A percentile compares a stretch with the other conserved stretches of the same genome.
phyloP scores from a whole-genome alignment of 2,888 invertebrate species.

The Polydrusus cervinus region DNA sequence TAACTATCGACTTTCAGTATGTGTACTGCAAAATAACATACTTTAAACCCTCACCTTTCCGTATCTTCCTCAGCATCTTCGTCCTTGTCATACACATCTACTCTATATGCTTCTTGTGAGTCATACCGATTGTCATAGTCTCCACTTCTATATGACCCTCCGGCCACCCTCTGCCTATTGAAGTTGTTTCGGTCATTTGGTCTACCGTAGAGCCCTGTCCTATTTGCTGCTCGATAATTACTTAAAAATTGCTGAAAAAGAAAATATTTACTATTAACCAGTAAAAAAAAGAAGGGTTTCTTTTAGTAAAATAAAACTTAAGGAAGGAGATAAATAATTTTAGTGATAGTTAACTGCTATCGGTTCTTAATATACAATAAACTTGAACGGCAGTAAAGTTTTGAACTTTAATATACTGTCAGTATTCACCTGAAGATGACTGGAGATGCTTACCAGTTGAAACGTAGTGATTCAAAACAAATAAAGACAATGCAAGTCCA shows the following conservation, averaged over 20 bases:
- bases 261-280: slow-evolving; percentile 36
- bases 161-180: slow-evolving; percentile 28
- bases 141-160: slow-evolving; percentile 46
- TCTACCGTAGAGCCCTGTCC: slow-evolving; percentile 63
- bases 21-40: background rate
- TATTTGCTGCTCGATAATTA: slow-evolving; percentile 60
- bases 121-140: slow-evolving; percentile 31
- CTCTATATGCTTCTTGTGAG: slow-evolving; percentile 25
- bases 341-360: no score
- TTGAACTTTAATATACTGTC: no score
- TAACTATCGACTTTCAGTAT: no score
- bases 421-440: no score
- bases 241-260: slow-evolving; percentile 65
- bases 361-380: no score
- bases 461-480: no score
- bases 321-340: no score
- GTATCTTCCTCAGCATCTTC: slow-evolving; percentile 12
- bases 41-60: slow-evolving; percentile 55
- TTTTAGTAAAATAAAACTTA: no score
- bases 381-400: no score
- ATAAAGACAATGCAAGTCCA: no score
- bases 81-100: slow-evolving; percentile 29
- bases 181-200: slow-evolving; percentile 39
- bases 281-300: no score
- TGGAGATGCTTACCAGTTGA: no score